These are phyloP conservation scores for Pseudococcus longispinus DNA, from an alignment of 2,888 invertebrate species.

Conservation along the genomic window DNA sequence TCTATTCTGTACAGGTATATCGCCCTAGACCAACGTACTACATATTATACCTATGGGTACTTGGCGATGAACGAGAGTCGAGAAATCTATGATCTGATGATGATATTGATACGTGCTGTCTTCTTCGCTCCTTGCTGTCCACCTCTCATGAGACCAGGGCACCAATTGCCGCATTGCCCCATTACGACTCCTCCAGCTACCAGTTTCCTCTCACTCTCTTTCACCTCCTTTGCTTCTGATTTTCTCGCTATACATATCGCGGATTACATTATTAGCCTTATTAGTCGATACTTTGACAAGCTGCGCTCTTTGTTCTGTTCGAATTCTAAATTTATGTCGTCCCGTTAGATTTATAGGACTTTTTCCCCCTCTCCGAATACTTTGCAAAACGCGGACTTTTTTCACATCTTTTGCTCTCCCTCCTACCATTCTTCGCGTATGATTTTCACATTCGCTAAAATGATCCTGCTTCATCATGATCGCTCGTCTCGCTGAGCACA, in stretches of 20 bases:
- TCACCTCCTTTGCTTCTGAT: not conserved
- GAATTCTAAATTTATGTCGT: conserved; percentile 15
- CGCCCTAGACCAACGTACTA: too few relatives aligned
- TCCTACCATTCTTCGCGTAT: not conserved
- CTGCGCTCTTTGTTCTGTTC: conserved; percentile 25
- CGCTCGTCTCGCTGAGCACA: not conserved
- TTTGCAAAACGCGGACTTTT: not conserved
- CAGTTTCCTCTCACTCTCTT: not conserved
- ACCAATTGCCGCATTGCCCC: too few relatives aligned
- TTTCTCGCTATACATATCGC: not conserved
- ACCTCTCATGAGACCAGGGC: too few relatives aligned
- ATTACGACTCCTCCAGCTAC: not conserved
- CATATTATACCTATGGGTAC: not conserved
- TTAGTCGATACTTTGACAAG: conserved; percentile 15
- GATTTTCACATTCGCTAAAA: not conserved
- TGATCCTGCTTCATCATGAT: too few relatives aligned
- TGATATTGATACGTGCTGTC: conserved; percentile 50
- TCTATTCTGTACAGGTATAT: too few relatives aligned
- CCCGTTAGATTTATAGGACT: not conserved
- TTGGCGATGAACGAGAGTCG: conserved; percentile 1
- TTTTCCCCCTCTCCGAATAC: not conserved
- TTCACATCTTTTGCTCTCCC: not conserved
- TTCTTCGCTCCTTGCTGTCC: not conserved
- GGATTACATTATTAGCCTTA: conserved; percentile 39
- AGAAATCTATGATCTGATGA: conserved; percentile 54